These are phyloP conservation scores for Plectrocnemia conspersa DNA, from an alignment of 1,140 invertebrate species.

Conservation along the genomic window DNA sequence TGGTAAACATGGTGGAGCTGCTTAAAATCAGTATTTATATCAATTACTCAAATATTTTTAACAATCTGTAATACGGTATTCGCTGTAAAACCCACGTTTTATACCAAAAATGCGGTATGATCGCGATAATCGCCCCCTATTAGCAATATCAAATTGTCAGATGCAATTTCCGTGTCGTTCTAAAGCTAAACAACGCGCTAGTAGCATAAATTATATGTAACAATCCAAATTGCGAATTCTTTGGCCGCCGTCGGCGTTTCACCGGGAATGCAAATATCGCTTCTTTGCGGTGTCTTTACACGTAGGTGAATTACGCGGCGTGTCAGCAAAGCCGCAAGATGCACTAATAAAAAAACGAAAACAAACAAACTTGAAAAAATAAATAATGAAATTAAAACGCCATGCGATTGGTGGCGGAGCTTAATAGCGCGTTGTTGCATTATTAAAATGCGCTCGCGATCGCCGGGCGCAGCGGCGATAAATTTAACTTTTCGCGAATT, in stretches of 20 bases:
- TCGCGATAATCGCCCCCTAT: too few species aligned
- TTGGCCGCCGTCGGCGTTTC: constrained; percentile 8
- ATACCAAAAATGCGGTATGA: too few species aligned
- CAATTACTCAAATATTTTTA: too few species aligned
- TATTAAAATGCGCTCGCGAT: constrained; percentile 31
- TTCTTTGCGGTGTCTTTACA: constrained; percentile 20
- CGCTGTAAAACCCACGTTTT: too few species aligned
- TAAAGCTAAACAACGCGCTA: too few species aligned
- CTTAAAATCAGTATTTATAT: too few species aligned
- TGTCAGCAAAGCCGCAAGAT: constrained; percentile 7
- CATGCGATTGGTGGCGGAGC: background rate
- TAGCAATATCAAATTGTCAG: too few species aligned
- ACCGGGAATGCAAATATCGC: constrained; percentile 21
- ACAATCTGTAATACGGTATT: too few species aligned
- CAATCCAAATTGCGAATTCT: constrained; percentile 6
- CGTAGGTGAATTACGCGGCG: constrained; percentile 24
- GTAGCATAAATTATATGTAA: too few species aligned
- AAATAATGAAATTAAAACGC: background rate
- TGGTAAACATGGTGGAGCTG: too few species aligned
- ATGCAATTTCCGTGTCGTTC: too few species aligned
- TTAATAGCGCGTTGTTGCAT: constrained; percentile 4
- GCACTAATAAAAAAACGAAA: constrained; percentile 4
- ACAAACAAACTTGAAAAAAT: background rate
- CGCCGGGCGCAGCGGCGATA: constrained; percentile 20
- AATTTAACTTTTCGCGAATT: background rate